Evolutionary conservation across 2,888 invertebrate species (phyloP), one percentile per base, ranked within the genome.

Genomic region (Digitonthophagus gazella): DNA sequence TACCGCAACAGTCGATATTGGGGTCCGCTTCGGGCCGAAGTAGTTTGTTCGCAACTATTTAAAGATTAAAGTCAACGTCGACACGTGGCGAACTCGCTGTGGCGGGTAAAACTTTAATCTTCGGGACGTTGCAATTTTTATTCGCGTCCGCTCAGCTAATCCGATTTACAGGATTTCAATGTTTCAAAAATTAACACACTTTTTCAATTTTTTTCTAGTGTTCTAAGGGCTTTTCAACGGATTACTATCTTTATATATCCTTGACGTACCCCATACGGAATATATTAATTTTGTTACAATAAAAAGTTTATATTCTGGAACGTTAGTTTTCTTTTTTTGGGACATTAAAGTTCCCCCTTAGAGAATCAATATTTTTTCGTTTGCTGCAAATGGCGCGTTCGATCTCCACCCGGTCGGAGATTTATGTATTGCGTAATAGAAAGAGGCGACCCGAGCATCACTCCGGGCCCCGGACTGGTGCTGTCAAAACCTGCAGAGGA

Each of bases 401-500:
- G 28, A 44, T 44, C 28, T 44, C 28, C 11, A 44, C 28, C 28
- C 8, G 28, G 28, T 5, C 28, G 28, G 58, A 58, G 66, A 69
- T 69, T 63, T 66, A 64, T 69, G 54, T 66, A 66, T 66, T 61
- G 61, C 64, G 69, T 65, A 54, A 63, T 65, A 64, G 64, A 64
- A 69, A 64, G 66, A 66, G 66, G 55, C 63, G 19, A 61, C 61
- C 8, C n/a, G 11, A 61, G 16, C 61, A 15, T 61, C 18, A n/a
- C n/a, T 61, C 61, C 61, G 18, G n/a, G 61, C 61, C 14, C 19
- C 61, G 20, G 16, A n/a, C 14, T 5, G 19, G 15, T 66, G 67
- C 67, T 71, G 74, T 74, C 73, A 71, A 69, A 71, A 72, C 69
- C 70, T 71, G 71, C 69, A 69, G 65, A 64, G 68, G 65, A 55